Base-by-base conservation (phyloP, 2,797 vertebrate species). In the Caiman crocodilus region DNA sequence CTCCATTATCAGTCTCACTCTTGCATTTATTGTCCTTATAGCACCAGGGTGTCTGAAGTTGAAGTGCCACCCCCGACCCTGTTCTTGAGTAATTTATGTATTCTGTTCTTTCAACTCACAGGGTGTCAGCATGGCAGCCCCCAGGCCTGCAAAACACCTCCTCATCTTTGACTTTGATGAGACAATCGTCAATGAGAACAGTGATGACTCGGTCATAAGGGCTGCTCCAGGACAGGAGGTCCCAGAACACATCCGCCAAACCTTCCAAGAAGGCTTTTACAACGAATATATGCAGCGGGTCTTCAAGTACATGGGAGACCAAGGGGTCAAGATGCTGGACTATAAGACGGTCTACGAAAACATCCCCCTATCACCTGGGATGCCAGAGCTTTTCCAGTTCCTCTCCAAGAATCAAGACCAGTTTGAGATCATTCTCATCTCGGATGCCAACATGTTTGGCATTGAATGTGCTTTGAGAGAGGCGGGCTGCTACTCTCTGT, bases 151-250 rank as follows among this genome's bases (percentile, higher is more conserved):
- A 58, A 98, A 96, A 30, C 98, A 98, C 96, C 99, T 99, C 95
- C 97, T 99, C 58, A 97, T 99, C 94, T 99, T 99, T 1, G 99
- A 99, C 97, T 99, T 99, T 0, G 99, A 99, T 1, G 99, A 99
- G 98, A 99, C 99, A 55, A 98, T 99, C 73, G 98, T 99, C 96
- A 98, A 99, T 0, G 99, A 99, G 94, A 99, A 99, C 98, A 99
- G 98, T 59, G 99, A 99, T 6, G 99, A 99, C 30, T 98, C 98
- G 1, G 98, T 99, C 82, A 94, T 98, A 73, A 98, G 98, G 85
- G 97, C 97, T 0, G 98, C 98, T 0, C 99, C 99, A 0, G 98
- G 98, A 1, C 98, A 98, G 92, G 94, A 95, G 57, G 98, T 99
- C 0, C 99, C 99, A 0, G 98, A 92, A 67, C 98, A 97, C 97